phyloP scores from a whole-genome alignment of 2,888 invertebrate species.

The Thyatira batis region DNA sequence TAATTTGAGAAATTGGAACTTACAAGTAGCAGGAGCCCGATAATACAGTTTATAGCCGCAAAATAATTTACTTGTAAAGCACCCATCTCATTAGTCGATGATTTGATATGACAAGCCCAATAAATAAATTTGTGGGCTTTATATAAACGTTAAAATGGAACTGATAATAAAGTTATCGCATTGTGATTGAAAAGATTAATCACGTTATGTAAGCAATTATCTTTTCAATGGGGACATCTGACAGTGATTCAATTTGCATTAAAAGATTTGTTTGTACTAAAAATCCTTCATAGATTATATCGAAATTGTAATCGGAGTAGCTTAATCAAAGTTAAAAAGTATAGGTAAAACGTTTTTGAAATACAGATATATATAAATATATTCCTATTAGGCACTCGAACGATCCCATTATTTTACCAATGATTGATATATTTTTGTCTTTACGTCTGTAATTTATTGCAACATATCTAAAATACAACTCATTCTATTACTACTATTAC shows the following conservation, averaged over 20 bases:
- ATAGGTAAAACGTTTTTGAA: background rate
- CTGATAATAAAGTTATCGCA: conserved; percentile 24
- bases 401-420: too few species aligned
- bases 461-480: background rate
- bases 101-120: conserved; percentile 31
- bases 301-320: background rate
- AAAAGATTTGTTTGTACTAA: background rate
- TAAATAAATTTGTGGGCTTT: conserved; percentile 12
- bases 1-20: conserved; percentile 20
- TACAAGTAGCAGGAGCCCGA: conserved; percentile 6
- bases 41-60: conserved; percentile 7
- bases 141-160: conserved; percentile 24
- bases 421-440: too few species aligned
- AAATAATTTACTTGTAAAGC: background rate
- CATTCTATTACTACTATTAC: background rate
- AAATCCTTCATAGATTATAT: background rate
- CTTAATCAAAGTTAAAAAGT: too few species aligned
- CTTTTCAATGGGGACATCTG: conserved; percentile 17
- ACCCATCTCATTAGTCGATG: background rate
- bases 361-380: background rate
- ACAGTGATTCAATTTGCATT: background rate
- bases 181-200: conserved; percentile 29
- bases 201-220: conserved; percentile 41
- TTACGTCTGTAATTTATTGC: background rate
- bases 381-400: too few species aligned